Evolutionary conservation across 2,888 invertebrate genomes (phyloP).

Genomic region (Perdita meconis): DNA sequence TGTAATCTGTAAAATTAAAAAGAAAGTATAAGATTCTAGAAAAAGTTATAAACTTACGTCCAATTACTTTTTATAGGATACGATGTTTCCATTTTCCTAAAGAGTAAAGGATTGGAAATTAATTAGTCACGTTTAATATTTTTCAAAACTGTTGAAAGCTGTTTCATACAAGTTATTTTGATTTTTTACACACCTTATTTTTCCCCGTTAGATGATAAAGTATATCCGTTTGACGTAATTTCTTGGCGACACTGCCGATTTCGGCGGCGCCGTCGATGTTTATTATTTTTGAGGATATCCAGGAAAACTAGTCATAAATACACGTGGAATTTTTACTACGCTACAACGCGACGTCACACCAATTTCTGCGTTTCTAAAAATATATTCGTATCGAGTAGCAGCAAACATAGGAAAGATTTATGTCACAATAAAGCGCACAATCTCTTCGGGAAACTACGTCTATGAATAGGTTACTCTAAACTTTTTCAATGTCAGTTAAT

Average conservation of each 20-base stretch:
- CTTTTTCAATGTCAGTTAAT: background rate
- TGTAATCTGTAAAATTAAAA: too few relatives aligned
- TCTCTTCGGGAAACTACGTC: background rate
- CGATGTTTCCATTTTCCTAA: too few relatives aligned
- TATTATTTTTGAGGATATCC: constrained; percentile 19
- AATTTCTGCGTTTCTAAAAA: background rate
- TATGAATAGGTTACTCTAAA: background rate
- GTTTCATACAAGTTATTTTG: background rate
- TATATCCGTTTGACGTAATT: constrained; percentile 23
- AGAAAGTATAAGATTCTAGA: too few relatives aligned
- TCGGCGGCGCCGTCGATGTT: constrained; percentile 14
- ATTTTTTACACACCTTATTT: background rate
- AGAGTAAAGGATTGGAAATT: background rate
- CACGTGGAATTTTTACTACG: background rate
- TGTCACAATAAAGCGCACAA: background rate
- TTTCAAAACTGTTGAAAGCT: background rate
- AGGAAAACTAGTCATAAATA: background rate
- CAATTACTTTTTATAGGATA: too few relatives aligned
- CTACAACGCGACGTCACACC: background rate
- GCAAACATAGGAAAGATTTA: background rate
- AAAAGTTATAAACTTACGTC: too few relatives aligned
- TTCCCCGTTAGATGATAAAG: constrained; percentile 9
- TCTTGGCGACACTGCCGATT: constrained; percentile 8
- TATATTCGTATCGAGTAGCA: background rate
- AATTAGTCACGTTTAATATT: background rate